Evolutionary conservation across 2,797 vertebrate species (phyloP).

Genomic region (Mormyrus hasselquistii): DNA sequence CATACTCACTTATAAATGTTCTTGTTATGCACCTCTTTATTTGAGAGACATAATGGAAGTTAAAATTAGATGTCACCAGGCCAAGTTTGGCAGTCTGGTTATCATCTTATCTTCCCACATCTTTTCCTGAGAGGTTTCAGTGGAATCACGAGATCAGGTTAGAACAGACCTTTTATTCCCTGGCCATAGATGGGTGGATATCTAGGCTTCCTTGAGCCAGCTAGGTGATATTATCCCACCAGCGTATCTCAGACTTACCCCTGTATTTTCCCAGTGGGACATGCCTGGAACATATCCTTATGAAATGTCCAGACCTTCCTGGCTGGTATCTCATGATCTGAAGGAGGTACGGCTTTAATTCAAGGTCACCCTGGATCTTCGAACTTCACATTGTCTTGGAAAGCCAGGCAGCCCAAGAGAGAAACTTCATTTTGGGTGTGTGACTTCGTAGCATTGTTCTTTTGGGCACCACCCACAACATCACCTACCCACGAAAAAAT

Average conservation of each 20-base stretch:
- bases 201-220: neutral
- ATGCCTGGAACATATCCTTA: neutral
- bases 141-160: neutral
- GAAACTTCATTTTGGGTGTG: neutral
- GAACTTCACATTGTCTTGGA: neutral
- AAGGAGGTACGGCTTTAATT: neutral
- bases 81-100: neutral
- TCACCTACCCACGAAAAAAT: neutral
- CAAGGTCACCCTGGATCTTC: neutral
- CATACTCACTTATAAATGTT: neutral
- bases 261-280: neutral
- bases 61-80: neutral
- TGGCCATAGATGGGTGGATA: neutral
- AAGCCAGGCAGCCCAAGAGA: neutral
- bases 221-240: neutral
- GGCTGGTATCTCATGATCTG: neutral
- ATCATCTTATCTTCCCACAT: neutral
- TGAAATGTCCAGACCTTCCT: neutral
- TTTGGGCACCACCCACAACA: neutral
- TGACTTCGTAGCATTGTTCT: neutral
- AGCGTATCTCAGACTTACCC: neutral
- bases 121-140: neutral
- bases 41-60: neutral
- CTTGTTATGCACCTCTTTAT: neutral
- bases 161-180: neutral